Evolutionary conservation across 35 echinoderm and acorn worm genomes (phyloP), one percentile per base, ranked within the genome.

Genomic region (Apostichopus japonicus): DNA sequence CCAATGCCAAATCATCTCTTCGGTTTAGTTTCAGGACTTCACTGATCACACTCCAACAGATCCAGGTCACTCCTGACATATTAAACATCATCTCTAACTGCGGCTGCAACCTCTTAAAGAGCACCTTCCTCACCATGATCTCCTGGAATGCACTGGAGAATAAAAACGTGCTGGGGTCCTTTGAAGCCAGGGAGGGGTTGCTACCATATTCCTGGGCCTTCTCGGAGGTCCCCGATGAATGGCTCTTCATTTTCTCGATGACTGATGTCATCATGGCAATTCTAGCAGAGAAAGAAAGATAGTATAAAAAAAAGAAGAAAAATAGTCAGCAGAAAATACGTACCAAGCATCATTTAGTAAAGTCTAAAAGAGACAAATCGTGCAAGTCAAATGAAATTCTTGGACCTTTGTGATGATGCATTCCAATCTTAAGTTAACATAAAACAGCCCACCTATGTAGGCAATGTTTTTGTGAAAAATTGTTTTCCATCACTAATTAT

Each of bases 231-330:
- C 58, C 56, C 27, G 94, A 54, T 52, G 72, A 90, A 24, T 25
- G 83, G 58, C 87, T 83, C 14, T 90, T 88, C 96, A 97, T 97
- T 89, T 95, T 97, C 87, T 95, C 92, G 51, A 97, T 93, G 10
- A 97, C 92, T 15, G 92, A 94, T 5, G 72, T 91, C 94, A 95
- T 97, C 90, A 97, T 90, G 6, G 86, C 56, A 63, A 57, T 57
- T 63, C 86, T 87, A 25, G 53, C 56, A 87, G 16, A 17, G 0
- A 23, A 44, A 44, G 33, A 44, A 44, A 44, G 33, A 44, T 44
- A 44, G 33, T 4, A 44, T 4, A 44, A 44, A 44, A 4, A 44
- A 33, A 1, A 87, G 44, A 56, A 87, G 10, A 67, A 11, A 67
- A 67, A 11, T 10, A 19, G 63, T 67, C 63, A 67, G 11, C 63